These are phyloP conservation scores for rabbit (Oryctolagus cuniculus) DNA, from an alignment of 2,113 vertebrate genomes.

Conservation along the genomic window DNA sequence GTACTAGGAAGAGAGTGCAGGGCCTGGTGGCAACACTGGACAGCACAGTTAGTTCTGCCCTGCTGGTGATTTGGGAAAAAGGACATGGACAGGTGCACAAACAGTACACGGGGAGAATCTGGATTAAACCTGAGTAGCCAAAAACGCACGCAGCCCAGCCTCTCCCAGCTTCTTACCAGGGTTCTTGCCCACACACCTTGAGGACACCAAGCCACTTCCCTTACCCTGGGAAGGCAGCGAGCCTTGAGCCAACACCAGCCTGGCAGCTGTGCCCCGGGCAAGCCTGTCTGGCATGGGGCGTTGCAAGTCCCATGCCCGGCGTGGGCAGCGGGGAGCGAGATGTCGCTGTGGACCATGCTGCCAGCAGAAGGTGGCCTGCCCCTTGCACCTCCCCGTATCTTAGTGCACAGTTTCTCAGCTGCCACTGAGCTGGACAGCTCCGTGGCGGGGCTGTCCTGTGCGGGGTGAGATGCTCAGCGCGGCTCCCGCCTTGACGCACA, in stretches of 20 bases:
- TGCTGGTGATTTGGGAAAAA: not conserved
- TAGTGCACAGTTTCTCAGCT: accelerated
- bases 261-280: not conserved
- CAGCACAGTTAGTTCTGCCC: accelerated
- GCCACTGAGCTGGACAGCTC: too few species aligned
- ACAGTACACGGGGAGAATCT: not conserved
- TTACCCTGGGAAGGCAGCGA: not conserved
- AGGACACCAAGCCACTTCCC: not conserved
- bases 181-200: not conserved
- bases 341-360: not conserved
- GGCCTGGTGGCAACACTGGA: accelerated
- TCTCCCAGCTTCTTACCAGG: not conserved
- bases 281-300: not conserved
- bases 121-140: not conserved
- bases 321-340: not conserved
- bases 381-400: accelerated
- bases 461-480: not conserved
- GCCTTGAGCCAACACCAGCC: not conserved
- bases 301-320: not conserved
- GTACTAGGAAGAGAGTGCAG: not conserved
- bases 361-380: not conserved
- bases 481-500: not conserved
- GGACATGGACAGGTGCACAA: accelerated
- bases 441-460: too few species aligned
- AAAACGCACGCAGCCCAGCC: not conserved